Conservation (phyloP, 2,113 vertebrate genomes). For the Larimichthys crocea region DNA sequence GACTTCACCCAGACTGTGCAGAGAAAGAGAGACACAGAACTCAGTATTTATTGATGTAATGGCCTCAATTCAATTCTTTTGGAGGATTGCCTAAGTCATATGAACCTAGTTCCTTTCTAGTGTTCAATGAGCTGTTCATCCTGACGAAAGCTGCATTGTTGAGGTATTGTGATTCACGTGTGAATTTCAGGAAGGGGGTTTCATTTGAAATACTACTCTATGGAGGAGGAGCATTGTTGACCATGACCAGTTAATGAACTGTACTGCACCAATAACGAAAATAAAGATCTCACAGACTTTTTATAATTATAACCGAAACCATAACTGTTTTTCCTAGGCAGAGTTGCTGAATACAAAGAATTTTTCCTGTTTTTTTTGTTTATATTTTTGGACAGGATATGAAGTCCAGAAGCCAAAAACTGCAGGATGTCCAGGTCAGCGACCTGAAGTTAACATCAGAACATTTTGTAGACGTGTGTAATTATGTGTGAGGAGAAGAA, state of each 20-base stretch:
- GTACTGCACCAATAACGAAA: background rate
- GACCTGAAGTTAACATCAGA: background rate
- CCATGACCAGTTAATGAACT: background rate
- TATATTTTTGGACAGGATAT: conserved; percentile 5
- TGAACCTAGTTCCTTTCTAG: background rate
- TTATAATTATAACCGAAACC: background rate
- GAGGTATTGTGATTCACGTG: background rate
- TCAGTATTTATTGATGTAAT: background rate
- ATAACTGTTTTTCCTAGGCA: background rate
- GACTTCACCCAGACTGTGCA: background rate
- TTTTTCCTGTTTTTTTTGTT: conserved; percentile 12
- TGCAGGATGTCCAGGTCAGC: conserved; percentile 25
- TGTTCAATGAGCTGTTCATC: background rate
- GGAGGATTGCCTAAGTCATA: background rate
- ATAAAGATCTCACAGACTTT: background rate
- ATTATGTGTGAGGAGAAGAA: background rate
- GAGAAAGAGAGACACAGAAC: background rate
- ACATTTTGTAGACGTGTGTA: background rate
- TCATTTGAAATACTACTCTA: background rate
- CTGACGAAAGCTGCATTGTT: background rate
- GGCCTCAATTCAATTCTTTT: background rate
- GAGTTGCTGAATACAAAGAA: background rate
- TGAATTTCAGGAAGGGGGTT: background rate
- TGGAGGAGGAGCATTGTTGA: too few species aligned
- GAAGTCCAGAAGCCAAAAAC: background rate